phyloP scores from a whole-genome alignment of 2,797 vertebrate species.

The Sarcophilus harrisii region DNA sequence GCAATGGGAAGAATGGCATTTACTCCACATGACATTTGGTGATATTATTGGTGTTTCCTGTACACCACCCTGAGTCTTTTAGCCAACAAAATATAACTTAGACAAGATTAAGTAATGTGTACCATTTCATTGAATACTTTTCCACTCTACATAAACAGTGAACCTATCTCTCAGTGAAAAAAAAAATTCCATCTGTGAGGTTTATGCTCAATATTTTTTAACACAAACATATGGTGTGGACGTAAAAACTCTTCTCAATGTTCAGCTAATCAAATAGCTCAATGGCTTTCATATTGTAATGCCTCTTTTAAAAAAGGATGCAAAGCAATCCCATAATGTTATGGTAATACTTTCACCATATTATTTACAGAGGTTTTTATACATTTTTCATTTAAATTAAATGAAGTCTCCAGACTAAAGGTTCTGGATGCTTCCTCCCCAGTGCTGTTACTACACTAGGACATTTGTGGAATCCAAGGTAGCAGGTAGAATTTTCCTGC shows the following conservation, averaged over 20 bases:
- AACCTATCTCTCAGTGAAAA: neutral
- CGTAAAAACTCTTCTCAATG: constrained; percentile 8
- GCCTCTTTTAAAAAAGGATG: constrained; percentile 7
- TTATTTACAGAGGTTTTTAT: neutral
- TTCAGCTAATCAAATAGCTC: constrained; percentile 22
- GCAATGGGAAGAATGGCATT: neutral
- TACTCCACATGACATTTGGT: neutral
- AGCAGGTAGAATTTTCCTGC: neutral
- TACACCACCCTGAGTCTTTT: neutral
- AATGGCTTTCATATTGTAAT: neutral
- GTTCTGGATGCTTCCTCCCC: neutral
- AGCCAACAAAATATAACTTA: neutral
- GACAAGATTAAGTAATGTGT: neutral
- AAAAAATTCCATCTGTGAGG: constrained; percentile 3
- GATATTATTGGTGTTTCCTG: neutral
- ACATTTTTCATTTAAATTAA: neutral
- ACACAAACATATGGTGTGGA: neutral
- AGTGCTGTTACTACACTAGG: neutral
- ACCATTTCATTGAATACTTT: neutral
- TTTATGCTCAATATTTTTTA: constrained; percentile 23
- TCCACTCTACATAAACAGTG: neutral
- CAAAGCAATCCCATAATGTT: neutral
- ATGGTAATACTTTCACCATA: neutral
- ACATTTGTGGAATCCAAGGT: neutral
- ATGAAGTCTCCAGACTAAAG: neutral